A percentile compares a stretch with the other conserved stretches of the same genome.
Conservation (phyloP, 2,888 invertebrate genomes). For the Pristionchus mayeri region DNA sequence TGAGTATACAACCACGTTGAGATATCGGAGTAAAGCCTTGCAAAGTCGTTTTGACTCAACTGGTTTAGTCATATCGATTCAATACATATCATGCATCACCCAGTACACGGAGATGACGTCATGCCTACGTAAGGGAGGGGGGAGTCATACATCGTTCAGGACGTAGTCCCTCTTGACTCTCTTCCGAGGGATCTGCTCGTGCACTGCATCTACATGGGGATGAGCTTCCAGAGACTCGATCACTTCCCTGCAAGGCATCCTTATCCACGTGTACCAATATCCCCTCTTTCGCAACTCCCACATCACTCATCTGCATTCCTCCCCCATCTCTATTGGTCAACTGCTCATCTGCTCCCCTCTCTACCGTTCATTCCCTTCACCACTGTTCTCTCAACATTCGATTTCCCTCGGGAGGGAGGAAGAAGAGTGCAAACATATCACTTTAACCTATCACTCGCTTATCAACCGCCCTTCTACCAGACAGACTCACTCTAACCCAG, state of each 20-base stretch:
- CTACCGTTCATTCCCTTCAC: background rate
- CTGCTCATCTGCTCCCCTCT: background rate
- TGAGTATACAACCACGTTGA: too few species aligned
- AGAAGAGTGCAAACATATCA: background rate
- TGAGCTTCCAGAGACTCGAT: background rate
- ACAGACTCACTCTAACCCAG: background rate
- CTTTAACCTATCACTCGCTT: background rate
- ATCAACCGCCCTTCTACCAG: background rate
- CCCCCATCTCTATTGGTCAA: background rate
- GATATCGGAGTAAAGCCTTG: too few species aligned
- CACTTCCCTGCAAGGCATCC: slow-evolving; percentile 27
- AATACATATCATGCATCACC: too few species aligned
- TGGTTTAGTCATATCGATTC: too few species aligned
- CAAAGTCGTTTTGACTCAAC: too few species aligned
- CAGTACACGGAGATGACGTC: too few species aligned
- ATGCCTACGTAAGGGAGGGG: too few species aligned
- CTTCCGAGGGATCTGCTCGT: slow-evolving; percentile 64
- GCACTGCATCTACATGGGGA: slow-evolving; percentile 54
- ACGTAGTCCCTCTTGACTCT: slow-evolving; percentile 72
- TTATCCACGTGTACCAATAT: background rate
- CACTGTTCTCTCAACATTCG: background rate
- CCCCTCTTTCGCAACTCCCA: background rate
- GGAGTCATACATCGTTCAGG: slow-evolving; percentile 56
- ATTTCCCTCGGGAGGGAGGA: background rate
- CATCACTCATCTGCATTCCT: background rate